Percentiles rank a stretch among this genome's conserved stretches.
phyloP scores from a whole-genome alignment of 1,140 invertebrate species.

The Drosophila prosaltans region DNA sequence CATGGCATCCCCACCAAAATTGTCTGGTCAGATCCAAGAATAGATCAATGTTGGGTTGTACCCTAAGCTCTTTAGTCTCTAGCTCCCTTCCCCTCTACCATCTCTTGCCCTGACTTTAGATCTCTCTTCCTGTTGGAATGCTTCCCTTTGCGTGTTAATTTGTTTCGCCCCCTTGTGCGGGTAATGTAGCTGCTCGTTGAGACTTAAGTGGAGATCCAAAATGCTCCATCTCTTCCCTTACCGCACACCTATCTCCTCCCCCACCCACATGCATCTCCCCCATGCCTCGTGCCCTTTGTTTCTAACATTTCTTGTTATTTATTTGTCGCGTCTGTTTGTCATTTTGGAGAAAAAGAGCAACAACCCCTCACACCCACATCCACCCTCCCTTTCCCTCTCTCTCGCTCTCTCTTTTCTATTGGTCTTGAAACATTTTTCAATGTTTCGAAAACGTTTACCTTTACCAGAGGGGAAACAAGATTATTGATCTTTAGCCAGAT shows the following conservation, averaged over 20 bases:
- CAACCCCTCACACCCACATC: neutral
- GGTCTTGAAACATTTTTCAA: slow-evolving; percentile 61
- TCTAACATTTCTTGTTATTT: slow-evolving; percentile 62
- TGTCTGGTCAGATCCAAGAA: slow-evolving; percentile 20
- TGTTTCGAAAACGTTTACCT: slow-evolving; percentile 43
- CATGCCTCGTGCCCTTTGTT: neutral
- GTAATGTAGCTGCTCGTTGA: slow-evolving; percentile 4
- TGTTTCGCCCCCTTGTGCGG: slow-evolving; percentile 8
- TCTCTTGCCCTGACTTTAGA: neutral
- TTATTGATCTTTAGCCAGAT: slow-evolving; percentile 75
- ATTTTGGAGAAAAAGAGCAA: slow-evolving; percentile 30
- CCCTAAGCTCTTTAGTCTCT: slow-evolving; percentile 15
- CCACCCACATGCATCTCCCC: neutral
- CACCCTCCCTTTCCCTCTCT: too few relatives aligned
- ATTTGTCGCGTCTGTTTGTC: slow-evolving; percentile 80
- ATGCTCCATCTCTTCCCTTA: neutral
- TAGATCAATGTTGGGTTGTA: slow-evolving; percentile 12
- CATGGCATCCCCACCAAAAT: slow-evolving; percentile 8
- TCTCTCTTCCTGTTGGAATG: slow-evolving; percentile 12
- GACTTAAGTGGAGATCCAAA: slow-evolving; percentile 51
- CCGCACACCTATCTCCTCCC: neutral
- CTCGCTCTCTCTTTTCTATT: slow-evolving; percentile 26
- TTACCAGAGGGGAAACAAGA: slow-evolving; percentile 35
- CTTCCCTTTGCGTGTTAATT: slow-evolving; percentile 16
- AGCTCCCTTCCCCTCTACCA: too few relatives aligned